These are phyloP conservation scores for Danaus chrysippus DNA, from an alignment of 2,888 invertebrate genomes.

Conservation along the genomic window DNA sequence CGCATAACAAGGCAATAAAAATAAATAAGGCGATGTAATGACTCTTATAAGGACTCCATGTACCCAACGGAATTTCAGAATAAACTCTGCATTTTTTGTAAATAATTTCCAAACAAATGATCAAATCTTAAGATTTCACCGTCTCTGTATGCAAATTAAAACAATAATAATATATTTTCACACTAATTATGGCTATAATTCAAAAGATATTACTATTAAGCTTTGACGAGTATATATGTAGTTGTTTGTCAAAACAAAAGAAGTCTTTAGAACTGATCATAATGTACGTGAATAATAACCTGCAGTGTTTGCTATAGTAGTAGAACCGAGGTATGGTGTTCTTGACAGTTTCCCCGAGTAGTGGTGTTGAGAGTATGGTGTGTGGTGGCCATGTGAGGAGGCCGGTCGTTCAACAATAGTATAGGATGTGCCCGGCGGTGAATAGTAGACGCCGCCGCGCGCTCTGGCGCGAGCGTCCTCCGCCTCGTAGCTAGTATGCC, in stretches of 20 bases:
- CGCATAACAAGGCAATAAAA: neutral
- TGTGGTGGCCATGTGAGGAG: constrained; percentile 84
- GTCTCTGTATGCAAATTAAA: neutral
- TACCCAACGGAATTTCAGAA: neutral
- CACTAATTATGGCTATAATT: no score
- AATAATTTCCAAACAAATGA: neutral
- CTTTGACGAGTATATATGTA: no score
- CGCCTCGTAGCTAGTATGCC: constrained; percentile 73
- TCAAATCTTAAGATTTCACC: neutral
- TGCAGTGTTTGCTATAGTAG: constrained; percentile 78
- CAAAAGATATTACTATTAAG: no score
- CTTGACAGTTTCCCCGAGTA: constrained; percentile 71
- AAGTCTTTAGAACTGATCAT: no score
- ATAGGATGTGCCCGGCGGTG: constrained; percentile 93
- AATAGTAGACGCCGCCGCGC: constrained; percentile 88
- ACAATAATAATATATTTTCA: no score
- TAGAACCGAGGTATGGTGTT: constrained; percentile 85
- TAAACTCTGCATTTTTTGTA: neutral
- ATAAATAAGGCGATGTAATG: neutral
- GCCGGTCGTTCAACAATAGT: constrained; percentile 91
- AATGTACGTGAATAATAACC: constrained; percentile 39
- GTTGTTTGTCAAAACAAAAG: no score
- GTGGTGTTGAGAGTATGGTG: constrained; percentile 80
- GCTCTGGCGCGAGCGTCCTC: constrained; percentile 74
- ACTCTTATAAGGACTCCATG: neutral